These are phyloP conservation scores for Tiaroga cobitis DNA, from an alignment of 2,797 vertebrate genomes.

Conservation along the genomic window DNA sequence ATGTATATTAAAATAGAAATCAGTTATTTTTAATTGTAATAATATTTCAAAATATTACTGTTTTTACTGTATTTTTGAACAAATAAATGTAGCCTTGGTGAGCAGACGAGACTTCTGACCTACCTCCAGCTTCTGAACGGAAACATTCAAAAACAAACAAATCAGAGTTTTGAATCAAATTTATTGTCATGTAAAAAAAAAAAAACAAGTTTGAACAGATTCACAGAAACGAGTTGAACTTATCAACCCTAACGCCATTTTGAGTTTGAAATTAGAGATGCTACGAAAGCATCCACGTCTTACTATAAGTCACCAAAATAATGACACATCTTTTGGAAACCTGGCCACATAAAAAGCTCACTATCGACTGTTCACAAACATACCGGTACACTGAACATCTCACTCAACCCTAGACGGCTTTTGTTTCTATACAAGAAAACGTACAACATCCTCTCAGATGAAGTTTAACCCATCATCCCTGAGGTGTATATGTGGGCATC, in stretches of 20 bases:
- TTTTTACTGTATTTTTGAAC: not conserved
- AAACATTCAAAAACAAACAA: not conserved
- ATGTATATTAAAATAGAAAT: not conserved
- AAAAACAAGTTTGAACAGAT: not conserved
- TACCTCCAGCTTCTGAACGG: not conserved
- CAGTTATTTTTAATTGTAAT: not conserved
- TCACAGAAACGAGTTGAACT: not conserved
- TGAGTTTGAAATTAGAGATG: not conserved
- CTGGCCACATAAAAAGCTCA: not conserved
- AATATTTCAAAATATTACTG: not conserved
- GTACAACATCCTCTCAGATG: not conserved
- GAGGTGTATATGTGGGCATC: not conserved
- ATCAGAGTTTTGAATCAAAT: not conserved
- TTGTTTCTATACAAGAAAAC: not conserved
- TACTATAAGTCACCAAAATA: not conserved
- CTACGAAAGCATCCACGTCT: not conserved
- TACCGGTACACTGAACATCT: no score
- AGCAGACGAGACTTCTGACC: not conserved
- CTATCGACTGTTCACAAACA: not conserved
- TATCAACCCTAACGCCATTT: not conserved
- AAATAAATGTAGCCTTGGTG: not conserved
- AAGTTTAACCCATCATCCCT: slow-evolving; percentile 7
- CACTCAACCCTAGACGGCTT: not conserved
- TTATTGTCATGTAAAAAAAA: not conserved
- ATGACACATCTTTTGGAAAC: not conserved